Evolutionary conservation across 2,797 vertebrate species (phyloP).

Genomic region (Eulemur coronatus): DNA sequence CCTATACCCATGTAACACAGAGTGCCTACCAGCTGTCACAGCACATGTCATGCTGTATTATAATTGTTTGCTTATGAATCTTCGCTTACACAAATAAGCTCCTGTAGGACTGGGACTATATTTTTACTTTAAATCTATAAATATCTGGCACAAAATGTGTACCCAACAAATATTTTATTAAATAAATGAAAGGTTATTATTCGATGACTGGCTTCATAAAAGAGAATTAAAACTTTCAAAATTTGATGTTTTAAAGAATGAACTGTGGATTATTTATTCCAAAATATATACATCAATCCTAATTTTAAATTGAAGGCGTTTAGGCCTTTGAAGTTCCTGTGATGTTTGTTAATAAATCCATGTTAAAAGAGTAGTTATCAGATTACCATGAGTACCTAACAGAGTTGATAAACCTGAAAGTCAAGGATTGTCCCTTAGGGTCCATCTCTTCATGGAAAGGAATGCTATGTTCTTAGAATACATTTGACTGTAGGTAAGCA

Average conservation of each 20-base stretch:
- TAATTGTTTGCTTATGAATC: neutral
- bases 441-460: neutral
- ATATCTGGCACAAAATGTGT: neutral
- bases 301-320: neutral
- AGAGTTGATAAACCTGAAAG: neutral
- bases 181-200: neutral
- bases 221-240: neutral
- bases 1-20: neutral
- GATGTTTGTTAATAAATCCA: neutral
- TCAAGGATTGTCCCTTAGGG: neutral
- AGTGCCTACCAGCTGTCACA: neutral
- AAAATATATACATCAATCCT: neutral
- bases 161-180: neutral
- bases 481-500: neutral
- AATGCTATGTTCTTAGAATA: neutral
- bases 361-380: neutral
- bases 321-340: neutral
- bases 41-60: neutral
- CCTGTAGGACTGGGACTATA: neutral
- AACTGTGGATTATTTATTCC: neutral
- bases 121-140: constrained; percentile 32
- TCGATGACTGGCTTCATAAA: neutral
- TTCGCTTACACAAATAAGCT: neutral
- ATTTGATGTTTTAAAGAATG: neutral
- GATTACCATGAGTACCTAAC: neutral